phyloP scores from a whole-genome alignment of 1,140 invertebrate species.

The Orussus abietinus region DNA sequence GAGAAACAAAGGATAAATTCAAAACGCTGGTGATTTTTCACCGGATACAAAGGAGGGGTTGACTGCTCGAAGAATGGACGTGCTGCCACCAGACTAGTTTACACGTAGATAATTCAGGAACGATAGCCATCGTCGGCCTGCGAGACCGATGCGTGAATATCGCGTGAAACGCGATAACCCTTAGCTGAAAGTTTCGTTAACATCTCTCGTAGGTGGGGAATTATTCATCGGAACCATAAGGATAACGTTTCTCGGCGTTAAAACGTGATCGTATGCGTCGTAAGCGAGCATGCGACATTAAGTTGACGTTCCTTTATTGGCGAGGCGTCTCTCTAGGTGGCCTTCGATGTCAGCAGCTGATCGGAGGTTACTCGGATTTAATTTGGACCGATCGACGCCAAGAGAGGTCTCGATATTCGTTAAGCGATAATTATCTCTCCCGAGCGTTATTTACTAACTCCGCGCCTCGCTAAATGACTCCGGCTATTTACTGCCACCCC shows the following conservation, averaged over 20 bases:
- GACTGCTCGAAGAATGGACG: conserved; percentile 26
- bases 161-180: conserved; percentile 11
- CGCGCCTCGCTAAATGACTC: conserved; percentile 27
- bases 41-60: conserved; percentile 29
- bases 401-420: neutral
- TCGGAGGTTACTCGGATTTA: too few species aligned
- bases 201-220: too few species aligned
- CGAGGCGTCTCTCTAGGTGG: too few species aligned
- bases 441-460: conserved; percentile 35
- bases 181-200: too few species aligned
- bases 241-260: too few species aligned
- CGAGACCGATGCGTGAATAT: conserved; percentile 19
- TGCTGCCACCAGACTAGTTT: conserved; percentile 27
- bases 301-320: too few species aligned
- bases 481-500: conserved; percentile 26
- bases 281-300: too few species aligned
- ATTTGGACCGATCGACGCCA: neutral
- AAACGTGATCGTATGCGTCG: too few species aligned
- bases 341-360: too few species aligned
- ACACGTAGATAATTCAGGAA: conserved; percentile 31
- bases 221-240: too few species aligned
- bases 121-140: conserved; percentile 27
- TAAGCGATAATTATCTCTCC: neutral
- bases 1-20: conserved; percentile 22
- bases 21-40: conserved; percentile 27